A percentile compares a stretch with the other conserved stretches of the same genome.
Evolutionary conservation across 2,797 vertebrate species (phyloP).

Genomic region (Falco peregrinus): DNA sequence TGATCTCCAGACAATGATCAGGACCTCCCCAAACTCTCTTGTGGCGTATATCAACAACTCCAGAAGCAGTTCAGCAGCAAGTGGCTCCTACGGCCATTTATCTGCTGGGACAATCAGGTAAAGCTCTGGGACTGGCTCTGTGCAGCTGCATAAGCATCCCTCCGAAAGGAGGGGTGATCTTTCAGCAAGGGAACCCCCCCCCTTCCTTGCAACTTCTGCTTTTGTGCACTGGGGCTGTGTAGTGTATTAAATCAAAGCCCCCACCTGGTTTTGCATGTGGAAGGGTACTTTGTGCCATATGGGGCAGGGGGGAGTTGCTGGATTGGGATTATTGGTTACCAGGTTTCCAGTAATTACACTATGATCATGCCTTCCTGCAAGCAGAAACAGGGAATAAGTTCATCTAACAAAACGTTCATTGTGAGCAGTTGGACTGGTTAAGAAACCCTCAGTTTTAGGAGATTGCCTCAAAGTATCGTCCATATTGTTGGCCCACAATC

Average conservation of each 20-base stretch:
- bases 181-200: not conserved
- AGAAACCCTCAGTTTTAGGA: constrained; percentile 34
- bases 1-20: constrained; percentile 97
- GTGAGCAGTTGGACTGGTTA: not conserved
- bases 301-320: not conserved
- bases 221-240: not conserved
- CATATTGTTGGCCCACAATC: constrained; percentile 15
- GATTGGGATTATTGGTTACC: not conserved
- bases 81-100: constrained; percentile 94
- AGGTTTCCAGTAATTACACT: not conserved
- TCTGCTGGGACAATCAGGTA: constrained; percentile 91
- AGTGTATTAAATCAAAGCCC: not conserved
- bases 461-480: constrained; percentile 1
- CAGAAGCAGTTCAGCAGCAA: constrained; percentile 90
- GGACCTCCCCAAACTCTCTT: constrained; percentile 93
- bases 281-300: not conserved
- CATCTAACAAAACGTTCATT: not conserved
- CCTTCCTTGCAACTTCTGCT: not conserved
- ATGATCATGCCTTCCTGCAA: not conserved
- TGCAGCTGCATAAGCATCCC: not conserved
- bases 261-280: not conserved
- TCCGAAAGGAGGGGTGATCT: accelerated
- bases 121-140: not conserved
- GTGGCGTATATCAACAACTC: constrained; percentile 98
- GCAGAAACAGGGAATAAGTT: constrained; percentile 26